Conservation (phyloP, 2,888 invertebrate genomes). For the Drosophila nr. perissopoda region DNA sequence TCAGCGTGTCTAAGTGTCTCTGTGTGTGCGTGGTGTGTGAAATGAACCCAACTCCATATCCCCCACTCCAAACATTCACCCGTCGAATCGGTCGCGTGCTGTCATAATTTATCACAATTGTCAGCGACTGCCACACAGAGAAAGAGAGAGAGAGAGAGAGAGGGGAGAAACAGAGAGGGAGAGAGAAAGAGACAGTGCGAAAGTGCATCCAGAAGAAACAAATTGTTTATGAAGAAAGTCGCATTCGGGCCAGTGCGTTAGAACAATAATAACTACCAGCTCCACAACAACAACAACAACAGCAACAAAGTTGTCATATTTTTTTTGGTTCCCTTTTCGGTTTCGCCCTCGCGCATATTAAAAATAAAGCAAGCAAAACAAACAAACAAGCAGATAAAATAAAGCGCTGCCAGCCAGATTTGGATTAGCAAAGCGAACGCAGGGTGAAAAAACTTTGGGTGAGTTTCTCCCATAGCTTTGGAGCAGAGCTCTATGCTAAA, state of each 20-base stretch:
- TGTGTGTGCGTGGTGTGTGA: constrained; percentile 18
- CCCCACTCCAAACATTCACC: neutral
- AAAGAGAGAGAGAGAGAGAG: neutral
- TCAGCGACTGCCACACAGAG: constrained; percentile 7
- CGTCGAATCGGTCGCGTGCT: constrained; percentile 62
- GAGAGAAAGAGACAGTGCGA: constrained; percentile 20
- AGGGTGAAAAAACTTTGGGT: neutral
- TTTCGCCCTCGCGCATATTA: neutral
- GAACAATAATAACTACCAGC: constrained; percentile 50
- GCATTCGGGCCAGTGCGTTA: constrained; percentile 63
- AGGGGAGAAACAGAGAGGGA: neutral
- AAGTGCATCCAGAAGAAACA: constrained; percentile 65
- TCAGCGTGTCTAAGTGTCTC: constrained; percentile 22
- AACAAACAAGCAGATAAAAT: constrained; percentile 14
- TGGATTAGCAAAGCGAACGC: constrained; percentile 15
- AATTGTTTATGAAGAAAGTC: constrained; percentile 66
- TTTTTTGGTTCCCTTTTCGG: neutral
- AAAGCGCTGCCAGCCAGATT: constrained; percentile 10
- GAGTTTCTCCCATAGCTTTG: constrained; percentile 32
- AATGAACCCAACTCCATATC: neutral
- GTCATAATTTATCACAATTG: constrained; percentile 80
- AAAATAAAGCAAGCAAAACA: constrained; percentile 10
- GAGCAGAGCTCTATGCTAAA: constrained; percentile 37
- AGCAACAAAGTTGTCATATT: constrained; percentile 16
- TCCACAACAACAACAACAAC: neutral